These are phyloP conservation scores for Neofelis nebulosa DNA, from an alignment of 2,113 vertebrate genomes.

Conservation along the genomic window DNA sequence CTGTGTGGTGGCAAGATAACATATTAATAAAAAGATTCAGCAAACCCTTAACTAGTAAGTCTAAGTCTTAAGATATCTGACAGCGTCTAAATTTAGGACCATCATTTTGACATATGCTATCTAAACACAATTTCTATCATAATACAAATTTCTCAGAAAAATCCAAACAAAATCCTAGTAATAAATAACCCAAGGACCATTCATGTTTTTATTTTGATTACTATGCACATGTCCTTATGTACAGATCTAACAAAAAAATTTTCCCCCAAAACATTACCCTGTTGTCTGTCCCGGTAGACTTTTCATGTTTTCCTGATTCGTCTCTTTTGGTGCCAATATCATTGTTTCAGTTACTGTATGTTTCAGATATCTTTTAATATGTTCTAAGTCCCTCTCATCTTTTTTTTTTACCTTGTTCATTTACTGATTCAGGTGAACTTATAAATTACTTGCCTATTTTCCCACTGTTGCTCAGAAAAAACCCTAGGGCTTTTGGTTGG, in stretches of 20 bases:
- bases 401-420: neutral
- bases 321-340: neutral
- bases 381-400: neutral
- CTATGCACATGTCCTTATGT: neutral
- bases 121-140: neutral
- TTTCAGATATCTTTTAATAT: neutral
- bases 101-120: neutral
- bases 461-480: neutral
- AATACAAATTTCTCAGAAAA: neutral
- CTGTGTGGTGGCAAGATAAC: neutral
- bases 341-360: neutral
- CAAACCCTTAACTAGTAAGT: neutral
- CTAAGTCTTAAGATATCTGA: neutral
- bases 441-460: neutral
- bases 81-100: neutral
- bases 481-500: neutral
- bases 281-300: neutral
- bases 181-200: neutral
- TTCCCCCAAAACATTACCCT: neutral
- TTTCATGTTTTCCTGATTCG: neutral
- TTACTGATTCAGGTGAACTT: conserved; percentile 37
- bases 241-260: neutral
- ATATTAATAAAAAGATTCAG: neutral
- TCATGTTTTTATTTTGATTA: neutral
- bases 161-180: conserved; percentile 6